Percentiles rank a stretch among this genome's conserved stretches.
These are phyloP conservation scores for Macquaria ambigua DNA, from an alignment of 2,113 vertebrate species.

Conservation along the genomic window DNA sequence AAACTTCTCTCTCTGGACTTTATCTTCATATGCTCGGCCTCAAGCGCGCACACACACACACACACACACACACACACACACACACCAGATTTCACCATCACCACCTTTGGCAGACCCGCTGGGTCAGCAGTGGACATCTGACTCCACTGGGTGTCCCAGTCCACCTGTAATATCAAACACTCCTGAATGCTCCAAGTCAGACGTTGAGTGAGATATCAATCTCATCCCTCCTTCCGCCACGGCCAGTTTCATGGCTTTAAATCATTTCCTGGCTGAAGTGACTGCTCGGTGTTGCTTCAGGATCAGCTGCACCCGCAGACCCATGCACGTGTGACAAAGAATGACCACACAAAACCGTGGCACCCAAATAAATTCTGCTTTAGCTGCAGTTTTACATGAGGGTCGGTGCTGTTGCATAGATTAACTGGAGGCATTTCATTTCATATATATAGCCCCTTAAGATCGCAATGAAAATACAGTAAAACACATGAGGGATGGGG, in stretches of 20 bases:
- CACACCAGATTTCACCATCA: conserved; percentile 37
- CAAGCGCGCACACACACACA: conserved; percentile 6
- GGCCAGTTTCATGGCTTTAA: conserved; percentile 49
- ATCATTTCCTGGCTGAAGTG: conserved; percentile 53
- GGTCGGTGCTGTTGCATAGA: conserved; percentile 18
- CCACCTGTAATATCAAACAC: conserved; percentile 70
- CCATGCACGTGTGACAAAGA: conserved; percentile 25
- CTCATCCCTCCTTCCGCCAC: conserved; percentile 26
- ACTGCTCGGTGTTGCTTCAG: background rate
- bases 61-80: conserved; percentile 9
- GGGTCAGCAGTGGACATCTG: conserved; percentile 57
- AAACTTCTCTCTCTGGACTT: conserved; percentile 23
- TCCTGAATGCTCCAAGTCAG: conserved; percentile 24
- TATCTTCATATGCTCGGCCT: background rate
- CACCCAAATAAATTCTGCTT: background rate
- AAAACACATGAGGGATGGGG: conserved; percentile 40
- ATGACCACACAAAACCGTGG: conserved; percentile 3
- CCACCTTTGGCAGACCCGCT: conserved; percentile 42
- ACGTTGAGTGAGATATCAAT: conserved; percentile 57
- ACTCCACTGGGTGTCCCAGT: conserved; percentile 59
- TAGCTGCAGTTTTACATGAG: conserved; percentile 19
- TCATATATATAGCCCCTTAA: conserved; percentile 34
- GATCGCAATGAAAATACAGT: conserved; percentile 41
- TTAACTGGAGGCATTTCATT: conserved; percentile 47
- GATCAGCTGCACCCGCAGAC: conserved; percentile 49